phyloP scores from a whole-genome alignment of 2,113 vertebrate species.

The Speoplatyrhinus poulsoni region DNA sequence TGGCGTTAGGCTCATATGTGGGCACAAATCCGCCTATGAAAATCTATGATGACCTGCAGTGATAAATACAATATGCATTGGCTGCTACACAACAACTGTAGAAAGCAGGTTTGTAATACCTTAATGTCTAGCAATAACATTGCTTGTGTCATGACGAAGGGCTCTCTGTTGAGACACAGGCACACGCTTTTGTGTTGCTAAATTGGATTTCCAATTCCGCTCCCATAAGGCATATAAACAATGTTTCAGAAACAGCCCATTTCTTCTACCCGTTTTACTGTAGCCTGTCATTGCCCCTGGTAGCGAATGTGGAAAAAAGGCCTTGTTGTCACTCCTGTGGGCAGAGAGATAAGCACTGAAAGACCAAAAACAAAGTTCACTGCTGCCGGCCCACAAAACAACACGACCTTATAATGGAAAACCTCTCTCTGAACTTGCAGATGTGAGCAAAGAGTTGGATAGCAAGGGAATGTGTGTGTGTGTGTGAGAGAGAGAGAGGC shows the following conservation, averaged over 20 bases:
- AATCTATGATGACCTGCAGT: neutral
- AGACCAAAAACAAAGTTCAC: slow-evolving; percentile 44
- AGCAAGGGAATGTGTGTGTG: slow-evolving; percentile 16
- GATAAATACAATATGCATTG: slow-evolving; percentile 4
- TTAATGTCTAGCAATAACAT: neutral
- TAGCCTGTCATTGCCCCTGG: slow-evolving; percentile 38
- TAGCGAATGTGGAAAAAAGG: slow-evolving; percentile 65
- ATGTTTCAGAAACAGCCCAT: slow-evolving; percentile 9
- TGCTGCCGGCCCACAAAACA: slow-evolving; percentile 16
- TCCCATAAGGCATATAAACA: neutral
- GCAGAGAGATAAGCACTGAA: slow-evolving; percentile 50
- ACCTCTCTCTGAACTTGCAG: slow-evolving; percentile 40
- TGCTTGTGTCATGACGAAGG: neutral
- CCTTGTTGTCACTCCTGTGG: slow-evolving; percentile 28
- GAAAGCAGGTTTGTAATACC: neutral
- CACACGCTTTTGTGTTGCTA: neutral
- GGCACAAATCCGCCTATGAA: slow-evolving; percentile 44
- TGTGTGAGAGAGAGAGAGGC: slow-evolving; percentile 16
- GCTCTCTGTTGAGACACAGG: neutral
- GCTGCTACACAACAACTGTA: neutral
- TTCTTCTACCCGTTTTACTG: slow-evolving; percentile 1
- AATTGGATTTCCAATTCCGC: neutral
- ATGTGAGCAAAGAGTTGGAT: slow-evolving; percentile 44
- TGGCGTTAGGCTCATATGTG: slow-evolving; percentile 8
- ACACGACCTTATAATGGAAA: slow-evolving; percentile 60